A percentile compares a stretch with the other conserved stretches of the same genome.
These are phyloP conservation scores for Carabus problematicus DNA, from an alignment of 2,888 invertebrate species.

Conservation along the genomic window DNA sequence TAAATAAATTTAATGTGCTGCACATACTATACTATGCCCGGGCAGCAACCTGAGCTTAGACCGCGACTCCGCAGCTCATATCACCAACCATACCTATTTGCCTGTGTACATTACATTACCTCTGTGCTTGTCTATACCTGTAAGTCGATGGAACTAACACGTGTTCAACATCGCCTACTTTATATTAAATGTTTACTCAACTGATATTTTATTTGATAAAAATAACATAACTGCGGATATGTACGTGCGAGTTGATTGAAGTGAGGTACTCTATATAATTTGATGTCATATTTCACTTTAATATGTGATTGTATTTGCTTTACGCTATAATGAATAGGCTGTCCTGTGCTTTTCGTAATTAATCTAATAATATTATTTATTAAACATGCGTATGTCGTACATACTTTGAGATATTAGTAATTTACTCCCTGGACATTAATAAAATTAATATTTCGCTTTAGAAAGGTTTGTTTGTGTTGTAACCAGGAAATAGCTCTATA, in stretches of 20 bases:
- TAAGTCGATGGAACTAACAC: background rate
- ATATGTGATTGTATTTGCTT: slow-evolving; percentile 3
- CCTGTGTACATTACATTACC: too few species aligned
- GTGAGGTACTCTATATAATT: slow-evolving; percentile 14
- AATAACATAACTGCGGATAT: background rate
- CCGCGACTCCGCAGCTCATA: too few species aligned
- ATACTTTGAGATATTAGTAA: too few species aligned
- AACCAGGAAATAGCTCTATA: too few species aligned
- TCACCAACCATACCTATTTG: too few species aligned
- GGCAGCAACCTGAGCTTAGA: too few species aligned
- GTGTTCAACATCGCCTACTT: background rate
- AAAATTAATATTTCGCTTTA: too few species aligned
- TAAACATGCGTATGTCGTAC: background rate
- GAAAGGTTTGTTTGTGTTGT: too few species aligned
- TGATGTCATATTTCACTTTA: slow-evolving; percentile 6
- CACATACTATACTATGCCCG: too few species aligned
- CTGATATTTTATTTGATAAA: slow-evolving; percentile 3
- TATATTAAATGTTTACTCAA: background rate
- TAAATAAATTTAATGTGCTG: too few species aligned
- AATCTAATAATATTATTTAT: background rate
- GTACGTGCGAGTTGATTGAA: slow-evolving; percentile 7
- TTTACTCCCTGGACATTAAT: too few species aligned
- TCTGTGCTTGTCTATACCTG: background rate
- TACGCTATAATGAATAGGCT: slow-evolving; percentile 3
- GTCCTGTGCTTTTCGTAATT: background rate